These are phyloP conservation scores for Atta colombica DNA, from an alignment of 1,140 invertebrate genomes.

Conservation along the genomic window DNA sequence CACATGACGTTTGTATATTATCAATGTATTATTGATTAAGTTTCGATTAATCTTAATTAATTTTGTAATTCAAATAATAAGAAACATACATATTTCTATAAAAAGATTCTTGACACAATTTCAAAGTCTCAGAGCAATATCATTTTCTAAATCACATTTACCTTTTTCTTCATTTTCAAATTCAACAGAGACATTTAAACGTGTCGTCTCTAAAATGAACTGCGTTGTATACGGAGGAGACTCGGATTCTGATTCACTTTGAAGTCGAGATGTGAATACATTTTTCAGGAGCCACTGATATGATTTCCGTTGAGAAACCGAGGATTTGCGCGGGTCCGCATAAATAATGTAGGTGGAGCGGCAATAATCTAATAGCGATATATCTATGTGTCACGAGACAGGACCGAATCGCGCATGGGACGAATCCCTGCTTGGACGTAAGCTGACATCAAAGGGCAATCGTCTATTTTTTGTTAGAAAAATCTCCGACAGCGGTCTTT, in stretches of 20 bases:
- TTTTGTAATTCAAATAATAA: neutral
- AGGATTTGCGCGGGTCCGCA: constrained; percentile 17
- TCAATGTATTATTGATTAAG: neutral
- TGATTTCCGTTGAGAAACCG: constrained; percentile 9
- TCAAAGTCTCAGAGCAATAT: neutral
- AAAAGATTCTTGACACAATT: neutral
- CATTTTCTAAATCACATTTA: neutral
- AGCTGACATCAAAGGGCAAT: constrained; percentile 38
- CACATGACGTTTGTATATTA: neutral
- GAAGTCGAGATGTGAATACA: constrained; percentile 42
- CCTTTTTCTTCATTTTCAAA: neutral
- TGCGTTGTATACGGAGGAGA: neutral
- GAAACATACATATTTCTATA: neutral
- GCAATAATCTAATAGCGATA: constrained; percentile 50
- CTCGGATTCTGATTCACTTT: constrained; percentile 15
- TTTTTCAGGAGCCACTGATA: constrained; percentile 52
- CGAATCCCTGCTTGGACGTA: constrained; percentile 21
- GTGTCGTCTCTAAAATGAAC: neutral
- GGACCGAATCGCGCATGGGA: constrained; percentile 25
- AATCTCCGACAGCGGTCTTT: neutral
- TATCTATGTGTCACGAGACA: constrained; percentile 18
- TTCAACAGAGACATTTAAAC: constrained; percentile 5
- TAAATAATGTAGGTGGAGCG: constrained; percentile 50
- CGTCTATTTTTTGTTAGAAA: constrained; percentile 42
- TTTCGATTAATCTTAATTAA: neutral